These are phyloP conservation scores for Plodia interpunctella DNA, from an alignment of 1,140 invertebrate genomes.

Conservation along the genomic window DNA sequence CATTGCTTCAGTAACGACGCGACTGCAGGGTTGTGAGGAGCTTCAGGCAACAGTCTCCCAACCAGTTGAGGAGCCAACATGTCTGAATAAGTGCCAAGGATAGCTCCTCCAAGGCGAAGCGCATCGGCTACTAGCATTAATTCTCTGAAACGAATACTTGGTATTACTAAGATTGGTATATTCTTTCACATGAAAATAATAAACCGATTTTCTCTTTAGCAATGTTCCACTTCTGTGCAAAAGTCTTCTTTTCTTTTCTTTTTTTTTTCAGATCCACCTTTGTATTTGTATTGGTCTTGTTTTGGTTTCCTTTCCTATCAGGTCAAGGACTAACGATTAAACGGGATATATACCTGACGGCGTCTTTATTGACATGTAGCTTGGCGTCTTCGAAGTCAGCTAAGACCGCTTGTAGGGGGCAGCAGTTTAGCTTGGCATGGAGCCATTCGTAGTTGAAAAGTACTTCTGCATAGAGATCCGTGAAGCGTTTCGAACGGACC, in stretches of 20 bases:
- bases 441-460: slow-evolving; percentile 99
- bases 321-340: neutral
- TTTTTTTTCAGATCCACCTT: too few species aligned
- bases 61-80: slow-evolving; percentile 97
- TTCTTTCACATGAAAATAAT: too few species aligned
- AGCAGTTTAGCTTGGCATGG: slow-evolving; percentile 96
- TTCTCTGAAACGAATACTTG: slow-evolving; percentile 81
- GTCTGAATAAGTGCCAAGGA: slow-evolving; percentile 92
- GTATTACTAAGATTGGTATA: too few species aligned
- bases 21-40: slow-evolving; percentile 88
- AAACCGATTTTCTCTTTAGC: too few species aligned
- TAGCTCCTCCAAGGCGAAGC: slow-evolving; percentile 92
- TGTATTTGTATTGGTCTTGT: too few species aligned
- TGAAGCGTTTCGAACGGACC: slow-evolving; percentile 91
- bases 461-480: slow-evolving; percentile 95
- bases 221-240: too few species aligned
- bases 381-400: slow-evolving; percentile 98
- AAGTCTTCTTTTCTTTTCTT: too few species aligned
- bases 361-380: slow-evolving; percentile 89
- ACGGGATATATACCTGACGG: slow-evolving; percentile 79
- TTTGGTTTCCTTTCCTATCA: too few species aligned
- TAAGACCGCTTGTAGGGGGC: slow-evolving; percentile 95
- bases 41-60: slow-evolving; percentile 94
- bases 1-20: slow-evolving; percentile 93
- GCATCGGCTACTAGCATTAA: slow-evolving; percentile 96